Evolutionary conservation across 2,797 vertebrate genomes (phyloP), one percentile per base, ranked within the genome.

Genomic region (Epinephelus awoara): DNA sequence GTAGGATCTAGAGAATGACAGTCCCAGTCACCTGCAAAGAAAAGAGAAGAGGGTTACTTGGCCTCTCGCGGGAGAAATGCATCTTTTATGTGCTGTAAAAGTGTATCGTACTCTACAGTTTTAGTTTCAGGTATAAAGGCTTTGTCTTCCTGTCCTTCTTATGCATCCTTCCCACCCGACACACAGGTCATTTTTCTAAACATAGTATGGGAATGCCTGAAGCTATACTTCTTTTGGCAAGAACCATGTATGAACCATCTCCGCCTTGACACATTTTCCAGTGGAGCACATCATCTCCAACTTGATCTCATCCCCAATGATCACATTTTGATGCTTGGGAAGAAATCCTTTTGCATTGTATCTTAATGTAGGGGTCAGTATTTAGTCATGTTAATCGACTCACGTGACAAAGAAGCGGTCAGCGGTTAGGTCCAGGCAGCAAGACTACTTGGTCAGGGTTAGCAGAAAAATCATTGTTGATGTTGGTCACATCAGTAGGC

Each of bases 1-100:
- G 97, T 93, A 83, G 98, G 97, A 94, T 99, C 98, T 91, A 99
- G 92, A 94, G 97, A 97, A 93, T 98, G 98, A 92, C 97, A 99
- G 95, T 99, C 98, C 96, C 98, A 97, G 91, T 99, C 98, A 93
- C 98, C 98, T 99, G 91, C 18, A 93, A 72, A 46, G 78, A 91
- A 74, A 25, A 67, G 68, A 71, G 11, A 58, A 80, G 12, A 64
- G 67, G 2, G 29, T 58, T 7, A 23, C 19, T 55, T 47, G 38
- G 19, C 15, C 14, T 25, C 14, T 15, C 6, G 2, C 23, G 5
- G 34, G 23, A 50, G 13, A 58, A 52, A 25, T 9, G 40, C 3
- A 8, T 52, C 1, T 38, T 56, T 70, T 7, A 29, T 27, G 8
- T 17, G 11, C 42, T 44, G 23, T 44, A 62, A 49, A 55, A 18